Evolutionary conservation across 2,888 invertebrate genomes (phyloP), one percentile per base, ranked within the genome.

Genomic region (Stenodera caucasica): DNA sequence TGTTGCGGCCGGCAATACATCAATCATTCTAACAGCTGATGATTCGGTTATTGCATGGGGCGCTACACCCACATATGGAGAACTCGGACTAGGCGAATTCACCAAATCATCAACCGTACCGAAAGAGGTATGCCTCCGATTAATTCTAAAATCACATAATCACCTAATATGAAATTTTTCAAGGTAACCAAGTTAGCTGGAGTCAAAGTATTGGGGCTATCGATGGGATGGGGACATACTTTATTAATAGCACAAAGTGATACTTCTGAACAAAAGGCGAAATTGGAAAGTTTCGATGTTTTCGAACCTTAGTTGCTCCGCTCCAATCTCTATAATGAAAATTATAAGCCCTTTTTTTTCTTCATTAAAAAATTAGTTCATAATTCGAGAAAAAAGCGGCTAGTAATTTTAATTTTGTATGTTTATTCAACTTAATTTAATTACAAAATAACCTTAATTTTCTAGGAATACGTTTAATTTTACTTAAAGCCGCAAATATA

Each of bases 11-110:
- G 90, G 91, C 60, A 88, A 90, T 76, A 94, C 93, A 0, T 94
- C 93, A 29, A 87, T 92, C 59, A 86, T 96, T 54, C 87, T 96
- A 33, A 90, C 92, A 0, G 96, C 96, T 0, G 97, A 97, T 77
- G 93, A 96, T 53, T 90, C 91, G 15, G 86, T 95, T 5, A 92
- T 97, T 68, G 90, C 91, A 29, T 96, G 96, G 94, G 96, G 96
- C 2, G 90, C 92, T n/a, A 90, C 94, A 40, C 96, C 96, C 0
- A 94, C 95, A 2, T 96, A 89, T 73, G 97, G 97, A 0, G 96
- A 96, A 84, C 82, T 97, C 84, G 95, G 95, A 63, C 88, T 92
- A 64, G 96, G 96, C 0, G 96, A 95, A 70, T 67, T 74, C 65
- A 88, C 91, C 73, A 89, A 90, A 72, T 95, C 93, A 76, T 94